A percentile compares a stretch with the other conserved stretches of the same genome.
phyloP scores from a whole-genome alignment of 2,797 vertebrate species.

The Girardinus metallicus region DNA sequence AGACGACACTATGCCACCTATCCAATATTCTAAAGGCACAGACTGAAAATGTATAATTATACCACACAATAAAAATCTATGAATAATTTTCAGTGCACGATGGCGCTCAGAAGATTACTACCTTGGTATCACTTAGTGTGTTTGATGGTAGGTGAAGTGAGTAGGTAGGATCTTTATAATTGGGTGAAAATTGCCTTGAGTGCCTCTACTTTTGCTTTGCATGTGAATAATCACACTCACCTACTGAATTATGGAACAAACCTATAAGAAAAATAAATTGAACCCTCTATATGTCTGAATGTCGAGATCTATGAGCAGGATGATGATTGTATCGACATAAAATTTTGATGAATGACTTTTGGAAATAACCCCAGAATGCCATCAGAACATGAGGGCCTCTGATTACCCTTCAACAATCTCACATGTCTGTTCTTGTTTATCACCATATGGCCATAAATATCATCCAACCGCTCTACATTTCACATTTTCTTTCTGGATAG shows the following conservation, averaged over 20 bases:
- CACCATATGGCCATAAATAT: conserved; percentile 45
- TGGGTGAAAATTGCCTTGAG: conserved; percentile 46
- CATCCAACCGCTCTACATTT: conserved; percentile 35
- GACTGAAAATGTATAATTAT: conserved; percentile 64
- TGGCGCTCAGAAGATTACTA: conserved; percentile 50
- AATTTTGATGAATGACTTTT: conserved; percentile 63
- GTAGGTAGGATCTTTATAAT: conserved; percentile 57
- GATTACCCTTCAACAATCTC: conserved; percentile 47
- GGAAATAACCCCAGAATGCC: conserved; percentile 50
- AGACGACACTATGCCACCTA: conserved; percentile 27
- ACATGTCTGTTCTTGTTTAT: conserved; percentile 50
- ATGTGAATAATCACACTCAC: conserved; percentile 55
- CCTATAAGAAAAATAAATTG: conserved; percentile 32
- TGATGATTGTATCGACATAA: conserved; percentile 38
- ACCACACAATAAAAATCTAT: conserved; percentile 68
- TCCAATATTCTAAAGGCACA: conserved; percentile 55
- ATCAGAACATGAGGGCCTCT: conserved; percentile 53
- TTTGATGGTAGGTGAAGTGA: conserved; percentile 55
- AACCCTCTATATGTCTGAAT: conserved; percentile 33
- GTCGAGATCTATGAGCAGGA: conserved; percentile 46
- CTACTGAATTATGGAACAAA: conserved; percentile 21
- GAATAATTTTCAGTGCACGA: conserved; percentile 69
- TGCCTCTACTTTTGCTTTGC: conserved; percentile 57
- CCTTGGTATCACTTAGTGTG: conserved; percentile 49
- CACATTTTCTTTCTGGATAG: conserved; percentile 19